Evolutionary conservation across 2,797 vertebrate species (phyloP).

Genomic region (Dallia pectoralis): DNA sequence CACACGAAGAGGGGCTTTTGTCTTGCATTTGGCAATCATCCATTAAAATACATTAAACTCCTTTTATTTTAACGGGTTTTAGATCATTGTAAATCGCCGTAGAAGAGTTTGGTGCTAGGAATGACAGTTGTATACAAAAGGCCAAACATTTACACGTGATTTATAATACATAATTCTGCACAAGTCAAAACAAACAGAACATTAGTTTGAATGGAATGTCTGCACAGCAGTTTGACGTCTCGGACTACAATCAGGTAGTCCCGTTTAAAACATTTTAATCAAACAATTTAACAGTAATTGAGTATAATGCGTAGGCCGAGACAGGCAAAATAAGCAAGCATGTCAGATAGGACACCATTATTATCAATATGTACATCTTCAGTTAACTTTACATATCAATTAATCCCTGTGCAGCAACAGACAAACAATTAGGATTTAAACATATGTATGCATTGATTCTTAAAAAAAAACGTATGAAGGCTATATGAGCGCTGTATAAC

Average conservation of each 20-base stretch:
- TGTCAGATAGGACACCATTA: slow-evolving; percentile 4
- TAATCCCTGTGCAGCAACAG: neutral
- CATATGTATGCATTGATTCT: no score
- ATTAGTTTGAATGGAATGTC: neutral
- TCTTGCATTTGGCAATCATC: slow-evolving; percentile 16
- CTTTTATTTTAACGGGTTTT: slow-evolving; percentile 17
- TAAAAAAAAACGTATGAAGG: no score
- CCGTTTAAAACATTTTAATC: slow-evolving; percentile 1
- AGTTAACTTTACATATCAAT: slow-evolving; percentile 13
- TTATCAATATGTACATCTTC: slow-evolving; percentile 4
- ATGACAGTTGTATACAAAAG: slow-evolving; percentile 16
- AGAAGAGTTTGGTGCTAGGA: slow-evolving; percentile 36
- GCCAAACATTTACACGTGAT: neutral
- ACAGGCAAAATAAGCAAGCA: neutral
- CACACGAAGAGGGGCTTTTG: slow-evolving; percentile 18
- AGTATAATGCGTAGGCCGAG: no score
- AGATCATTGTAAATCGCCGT: neutral
- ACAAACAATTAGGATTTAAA: neutral
- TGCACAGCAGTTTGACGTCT: neutral
- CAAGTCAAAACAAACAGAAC: neutral
- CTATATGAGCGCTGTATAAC: no score
- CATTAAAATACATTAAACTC: neutral
- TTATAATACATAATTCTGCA: slow-evolving; percentile 6
- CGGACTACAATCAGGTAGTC: neutral
- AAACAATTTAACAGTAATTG: neutral